Conservation (phyloP, 2,113 vertebrate genomes). For the Podilymbus podiceps region DNA sequence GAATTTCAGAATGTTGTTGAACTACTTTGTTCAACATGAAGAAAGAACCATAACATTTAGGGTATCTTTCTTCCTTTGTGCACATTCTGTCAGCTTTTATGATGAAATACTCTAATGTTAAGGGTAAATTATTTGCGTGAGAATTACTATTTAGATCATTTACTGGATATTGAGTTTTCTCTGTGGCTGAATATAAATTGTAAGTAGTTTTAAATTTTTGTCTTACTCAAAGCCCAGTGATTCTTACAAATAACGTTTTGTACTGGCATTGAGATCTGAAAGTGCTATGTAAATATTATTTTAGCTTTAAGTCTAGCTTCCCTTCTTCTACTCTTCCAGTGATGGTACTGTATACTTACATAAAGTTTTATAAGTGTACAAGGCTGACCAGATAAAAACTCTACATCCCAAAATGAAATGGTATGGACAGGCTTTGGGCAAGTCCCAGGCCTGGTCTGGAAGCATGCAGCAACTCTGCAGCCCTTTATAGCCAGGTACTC, state of each 20-base stretch:
- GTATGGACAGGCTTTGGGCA: background rate
- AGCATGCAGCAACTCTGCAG: background rate
- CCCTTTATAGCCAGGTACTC: background rate
- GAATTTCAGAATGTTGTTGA: background rate
- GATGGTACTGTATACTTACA: background rate
- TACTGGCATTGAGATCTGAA: background rate
- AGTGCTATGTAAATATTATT: background rate
- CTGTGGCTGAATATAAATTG: background rate
- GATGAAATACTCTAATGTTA: background rate
- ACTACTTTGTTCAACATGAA: background rate
- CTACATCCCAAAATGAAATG: background rate
- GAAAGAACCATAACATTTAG: background rate
- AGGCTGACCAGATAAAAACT: background rate
- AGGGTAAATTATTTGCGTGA: background rate
- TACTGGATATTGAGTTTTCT: background rate
- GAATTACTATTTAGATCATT: background rate
- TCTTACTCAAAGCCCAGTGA: background rate
- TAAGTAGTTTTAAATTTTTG: background rate
- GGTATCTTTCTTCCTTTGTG: background rate
- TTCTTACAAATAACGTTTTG: background rate
- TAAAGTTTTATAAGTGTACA: background rate
- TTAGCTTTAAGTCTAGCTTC: background rate
- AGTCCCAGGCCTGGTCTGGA: background rate
- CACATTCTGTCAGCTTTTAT: background rate
- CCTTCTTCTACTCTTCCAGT: background rate